Evolutionary conservation across 1,140 invertebrate genomes (phyloP).

Genomic region (Augochlora pura): DNA sequence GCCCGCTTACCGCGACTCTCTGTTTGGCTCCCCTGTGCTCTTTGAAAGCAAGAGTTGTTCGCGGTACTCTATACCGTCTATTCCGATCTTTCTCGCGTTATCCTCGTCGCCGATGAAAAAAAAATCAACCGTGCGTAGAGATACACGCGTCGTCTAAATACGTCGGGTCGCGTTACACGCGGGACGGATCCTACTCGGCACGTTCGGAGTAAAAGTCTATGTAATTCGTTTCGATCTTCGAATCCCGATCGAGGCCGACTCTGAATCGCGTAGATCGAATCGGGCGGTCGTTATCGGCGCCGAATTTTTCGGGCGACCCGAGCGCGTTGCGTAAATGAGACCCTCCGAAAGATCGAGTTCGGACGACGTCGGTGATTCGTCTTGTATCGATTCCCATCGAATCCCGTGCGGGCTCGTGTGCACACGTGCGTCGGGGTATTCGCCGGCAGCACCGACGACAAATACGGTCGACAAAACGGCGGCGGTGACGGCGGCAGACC

Average conservation of each 20-base stretch:
- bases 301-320: no score
- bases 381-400: conserved; percentile 8
- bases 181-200: no score
- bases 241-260: no score
- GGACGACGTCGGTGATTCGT: no score
- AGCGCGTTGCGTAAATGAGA: no score
- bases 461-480: conserved; percentile 40
- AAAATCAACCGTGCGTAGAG: not conserved
- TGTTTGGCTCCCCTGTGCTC: conserved; percentile 55
- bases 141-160: not conserved
- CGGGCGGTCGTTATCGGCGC: no score
- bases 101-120: not conserved
- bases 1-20: conserved; percentile 50
- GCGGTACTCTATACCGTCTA: conserved; percentile 3
- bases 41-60: conserved; percentile 75
- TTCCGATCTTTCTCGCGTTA: conserved; percentile 29
- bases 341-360: no score
- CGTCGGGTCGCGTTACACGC: no score
- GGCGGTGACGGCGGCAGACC: conserved; percentile 24
- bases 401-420: not conserved
- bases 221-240: no score
- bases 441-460: conserved; percentile 34
- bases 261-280: no score
- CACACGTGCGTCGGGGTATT: conserved; percentile 29
- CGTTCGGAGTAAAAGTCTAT: no score